A percentile compares a stretch with the other conserved stretches of the same genome.
phyloP scores from a whole-genome alignment of 2,113 vertebrate genomes.

The Forbesichthys agassizii region DNA sequence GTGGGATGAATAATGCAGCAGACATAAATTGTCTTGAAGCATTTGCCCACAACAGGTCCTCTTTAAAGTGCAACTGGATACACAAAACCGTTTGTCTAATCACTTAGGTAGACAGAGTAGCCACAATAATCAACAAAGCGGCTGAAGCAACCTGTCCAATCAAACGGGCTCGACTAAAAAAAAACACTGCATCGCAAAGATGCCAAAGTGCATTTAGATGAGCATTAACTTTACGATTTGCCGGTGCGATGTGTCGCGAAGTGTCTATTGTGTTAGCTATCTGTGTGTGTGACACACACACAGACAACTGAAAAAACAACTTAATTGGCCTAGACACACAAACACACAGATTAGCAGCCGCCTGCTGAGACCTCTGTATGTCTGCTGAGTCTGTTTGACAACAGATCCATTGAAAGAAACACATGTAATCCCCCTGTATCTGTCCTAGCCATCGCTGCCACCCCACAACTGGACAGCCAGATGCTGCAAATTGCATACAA shows the following conservation, averaged over 20 bases:
- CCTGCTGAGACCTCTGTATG: slow-evolving; percentile 25
- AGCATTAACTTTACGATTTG: too few relatives aligned
- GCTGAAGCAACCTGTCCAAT: not conserved
- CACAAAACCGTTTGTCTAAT: slow-evolving; percentile 23
- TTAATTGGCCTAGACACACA: not conserved
- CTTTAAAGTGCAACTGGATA: not conserved
- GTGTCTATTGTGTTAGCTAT: not conserved
- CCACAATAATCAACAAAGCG: slow-evolving; percentile 16
- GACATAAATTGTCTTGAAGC: slow-evolving; percentile 12
- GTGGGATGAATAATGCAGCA: slow-evolving; percentile 21
- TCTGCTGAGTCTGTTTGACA: slow-evolving; percentile 36
- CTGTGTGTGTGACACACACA: not conserved
- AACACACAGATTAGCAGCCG: slow-evolving; percentile 36
- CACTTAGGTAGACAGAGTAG: slow-evolving; percentile 1
- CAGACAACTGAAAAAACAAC: not conserved
- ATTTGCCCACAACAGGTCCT: slow-evolving; percentile 5
- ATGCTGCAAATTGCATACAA: too few relatives aligned
- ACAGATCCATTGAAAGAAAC: slow-evolving; percentile 58
- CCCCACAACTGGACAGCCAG: slow-evolving; percentile 9
- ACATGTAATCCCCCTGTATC: slow-evolving; percentile 65
- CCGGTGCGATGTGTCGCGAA: not conserved
- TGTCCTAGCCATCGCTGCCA: slow-evolving; percentile 30
- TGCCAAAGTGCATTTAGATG: too few relatives aligned
- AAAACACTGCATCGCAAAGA: not conserved
- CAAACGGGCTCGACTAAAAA: too few relatives aligned